Evolutionary conservation across 2,888 invertebrate genomes (phyloP).

Genomic region (Stenchaetothrips biformis): DNA sequence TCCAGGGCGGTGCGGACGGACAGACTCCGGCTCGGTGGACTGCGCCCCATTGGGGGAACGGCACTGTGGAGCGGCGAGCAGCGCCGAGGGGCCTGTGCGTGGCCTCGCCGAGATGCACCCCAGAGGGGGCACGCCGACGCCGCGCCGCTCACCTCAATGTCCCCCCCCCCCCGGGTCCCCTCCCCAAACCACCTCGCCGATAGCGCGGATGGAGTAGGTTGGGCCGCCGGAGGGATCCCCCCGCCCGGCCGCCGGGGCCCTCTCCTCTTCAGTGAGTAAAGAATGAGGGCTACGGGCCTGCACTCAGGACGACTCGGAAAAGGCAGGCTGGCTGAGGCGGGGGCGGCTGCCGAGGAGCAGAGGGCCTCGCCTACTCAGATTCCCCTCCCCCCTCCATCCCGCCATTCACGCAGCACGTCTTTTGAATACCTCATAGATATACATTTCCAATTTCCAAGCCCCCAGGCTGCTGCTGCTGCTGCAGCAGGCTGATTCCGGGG

Average conservation of each 20-base stretch:
- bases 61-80: no score
- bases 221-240: neutral
- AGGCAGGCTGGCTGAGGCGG: no score
- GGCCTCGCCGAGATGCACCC: no score
- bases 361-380: no score
- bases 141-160: neutral
- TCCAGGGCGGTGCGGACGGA: no score
- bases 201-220: neutral
- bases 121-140: neutral
- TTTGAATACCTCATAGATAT: slow-evolving; percentile 21
- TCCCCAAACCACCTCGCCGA: neutral
- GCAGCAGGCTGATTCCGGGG: no score
- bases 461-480: no score
- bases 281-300: slow-evolving; percentile 4
- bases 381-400: neutral
- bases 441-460: slow-evolving; percentile 16
- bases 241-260: no score
- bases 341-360: no score
- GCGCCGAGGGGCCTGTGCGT: no score
- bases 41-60: no score
- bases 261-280: neutral
- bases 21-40: no score
- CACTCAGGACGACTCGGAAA: neutral
- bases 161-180: neutral
- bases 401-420: neutral